A percentile compares a stretch with the other conserved stretches of the same genome.
These are phyloP conservation scores for Sorex araneus DNA, from an alignment of 2,113 vertebrate genomes.

Conservation along the genomic window DNA sequence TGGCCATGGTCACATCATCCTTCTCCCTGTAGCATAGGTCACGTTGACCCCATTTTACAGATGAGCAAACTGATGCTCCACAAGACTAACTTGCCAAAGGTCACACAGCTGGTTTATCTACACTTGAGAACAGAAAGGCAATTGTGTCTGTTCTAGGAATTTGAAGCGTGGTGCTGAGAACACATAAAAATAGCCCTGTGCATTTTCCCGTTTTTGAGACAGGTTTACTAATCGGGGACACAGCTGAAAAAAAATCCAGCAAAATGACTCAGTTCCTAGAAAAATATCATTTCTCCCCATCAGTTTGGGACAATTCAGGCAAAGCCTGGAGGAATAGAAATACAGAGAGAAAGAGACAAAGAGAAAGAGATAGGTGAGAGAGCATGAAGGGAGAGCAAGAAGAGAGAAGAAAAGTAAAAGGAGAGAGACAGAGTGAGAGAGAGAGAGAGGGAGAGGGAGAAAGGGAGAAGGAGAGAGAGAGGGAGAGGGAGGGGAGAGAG, in stretches of 20 bases:
- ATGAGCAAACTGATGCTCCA: neutral
- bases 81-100: conserved; percentile 19
- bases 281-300: conserved; percentile 77
- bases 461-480: conserved; percentile 74
- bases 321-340: conserved; percentile 71
- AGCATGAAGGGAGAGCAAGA: conserved; percentile 71
- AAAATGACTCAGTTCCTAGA: conserved; percentile 73
- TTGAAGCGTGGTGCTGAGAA: neutral
- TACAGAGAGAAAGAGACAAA: conserved; percentile 76
- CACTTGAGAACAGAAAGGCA: neutral
- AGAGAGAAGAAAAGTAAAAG: conserved; percentile 39
- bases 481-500: conserved; percentile 52
- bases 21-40: neutral
- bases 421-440: conserved; percentile 3
- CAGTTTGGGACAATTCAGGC: conserved; percentile 79
- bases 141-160: conserved; percentile 69
- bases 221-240: conserved; percentile 48
- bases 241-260: conserved; percentile 69
- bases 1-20: fast-evolving
- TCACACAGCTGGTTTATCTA: neutral
- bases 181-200: conserved; percentile 32
- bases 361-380: conserved; percentile 54
- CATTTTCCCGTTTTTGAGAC: conserved; percentile 45
- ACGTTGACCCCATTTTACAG: conserved; percentile 3
- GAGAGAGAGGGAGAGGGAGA: conserved; percentile 75